Evolutionary conservation across 2,797 vertebrate genomes (phyloP), one percentile per base, ranked within the genome.

Genomic region (Alcedo quadribrachys): DNA sequence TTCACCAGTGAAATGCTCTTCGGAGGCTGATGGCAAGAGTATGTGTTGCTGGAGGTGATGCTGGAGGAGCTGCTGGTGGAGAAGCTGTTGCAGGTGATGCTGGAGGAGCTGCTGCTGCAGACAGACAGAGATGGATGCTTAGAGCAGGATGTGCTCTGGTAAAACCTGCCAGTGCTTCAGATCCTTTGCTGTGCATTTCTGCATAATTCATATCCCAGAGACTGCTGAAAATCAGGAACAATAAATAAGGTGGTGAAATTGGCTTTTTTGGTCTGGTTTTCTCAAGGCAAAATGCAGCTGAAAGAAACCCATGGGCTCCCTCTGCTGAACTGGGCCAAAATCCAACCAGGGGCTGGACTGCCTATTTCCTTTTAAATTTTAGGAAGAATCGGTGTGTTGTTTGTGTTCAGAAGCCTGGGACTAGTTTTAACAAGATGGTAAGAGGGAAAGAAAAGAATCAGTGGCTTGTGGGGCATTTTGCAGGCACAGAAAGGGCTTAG

Each of bases 131-230:
- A 77, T 11, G 84, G 46, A 14, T 3, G 1, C 37, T 48, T 3
- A 9, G 73, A 78, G 45, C 22, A 1, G n/a, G 21, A 54, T 50
- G 11, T 0, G 0, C 60, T 40, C 27, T 1, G 51, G 4, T 46
- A 1, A 35, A 73, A 51, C 35, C 87, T 9, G 81, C 85, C 79
- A 57, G 85, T 0, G 45, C 92, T n/a, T 18, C 83, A 3, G 12
- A 1, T 60, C 79, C 14, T 78, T 48, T 32, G 32, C 76, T 57
- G 0, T 37, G 89, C 87, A 40, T 32, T 80, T 1, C 89, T 94
- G 5, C 91, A 89, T 95, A 89, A 95, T 91, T 95, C 93, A 92
- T 78, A 18, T 27, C 82, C 40, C 85, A 9, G 82, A 65, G 65
- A 32, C 35, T 57, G 91, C 89, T 91, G 82, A 9, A 68, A 85